Conservation (phyloP, 2,888 invertebrate genomes). For the Polymixis flavicincta region DNA sequence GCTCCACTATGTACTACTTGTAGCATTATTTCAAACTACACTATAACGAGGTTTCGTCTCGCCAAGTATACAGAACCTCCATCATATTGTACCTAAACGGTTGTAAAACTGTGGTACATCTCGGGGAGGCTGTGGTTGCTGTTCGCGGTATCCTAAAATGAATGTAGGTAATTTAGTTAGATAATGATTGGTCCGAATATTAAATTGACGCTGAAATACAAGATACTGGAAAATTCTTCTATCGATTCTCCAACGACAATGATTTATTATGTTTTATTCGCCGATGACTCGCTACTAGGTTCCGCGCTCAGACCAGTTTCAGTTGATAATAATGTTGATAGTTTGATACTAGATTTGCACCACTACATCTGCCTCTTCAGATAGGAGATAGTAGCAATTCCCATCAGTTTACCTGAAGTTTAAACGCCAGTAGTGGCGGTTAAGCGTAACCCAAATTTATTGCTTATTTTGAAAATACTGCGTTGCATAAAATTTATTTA, state of each 20-base stretch:
- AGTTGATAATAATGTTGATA: no score
- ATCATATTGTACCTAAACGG: conserved; percentile 56
- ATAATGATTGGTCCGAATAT: background rate
- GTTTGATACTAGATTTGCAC: background rate
- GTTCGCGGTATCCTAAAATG: conserved; percentile 61
- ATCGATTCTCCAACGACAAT: background rate
- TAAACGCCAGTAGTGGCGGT: no score
- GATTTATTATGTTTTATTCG: conserved; percentile 3
- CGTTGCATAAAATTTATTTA: background rate
- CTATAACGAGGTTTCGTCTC: conserved; percentile 27
- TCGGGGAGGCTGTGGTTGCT: conserved; percentile 34
- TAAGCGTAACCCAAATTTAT: background rate
- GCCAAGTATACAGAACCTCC: conserved; percentile 24
- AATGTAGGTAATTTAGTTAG: conserved; percentile 44
- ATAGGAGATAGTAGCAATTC: no score
- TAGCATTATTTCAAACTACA: conserved; percentile 13
- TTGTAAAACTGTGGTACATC: conserved; percentile 51
- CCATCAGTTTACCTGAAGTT: background rate
- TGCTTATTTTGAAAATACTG: background rate
- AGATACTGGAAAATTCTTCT: background rate
- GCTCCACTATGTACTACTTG: conserved; percentile 14
- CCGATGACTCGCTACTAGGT: conserved; percentile 7
- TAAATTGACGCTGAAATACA: conserved; percentile 13
- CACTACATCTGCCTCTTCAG: background rate
- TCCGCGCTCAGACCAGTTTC: background rate